Evolutionary conservation across 2,797 vertebrate species (phyloP), one percentile per base, ranked within the genome.

Genomic region (Eulemur coronatus): DNA sequence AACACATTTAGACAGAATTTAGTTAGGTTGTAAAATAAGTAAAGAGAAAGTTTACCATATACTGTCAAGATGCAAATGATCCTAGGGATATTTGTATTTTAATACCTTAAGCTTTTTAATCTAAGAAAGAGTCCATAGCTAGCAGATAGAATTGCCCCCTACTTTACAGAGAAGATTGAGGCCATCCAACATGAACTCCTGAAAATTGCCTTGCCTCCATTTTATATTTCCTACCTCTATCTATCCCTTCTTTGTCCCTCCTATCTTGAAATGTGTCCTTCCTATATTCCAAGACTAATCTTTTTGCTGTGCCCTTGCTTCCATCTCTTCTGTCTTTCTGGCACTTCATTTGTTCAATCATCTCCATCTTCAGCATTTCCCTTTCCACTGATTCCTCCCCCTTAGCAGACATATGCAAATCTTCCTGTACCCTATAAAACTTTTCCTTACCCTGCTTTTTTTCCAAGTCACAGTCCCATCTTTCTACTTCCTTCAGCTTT

Each of bases 41-140:
- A 86, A 30, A 82, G 33, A 76, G 33, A 81, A 93, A 81, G 35
- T 86, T 94, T n/a, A 75, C 22, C 14, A 50, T 26, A 81, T 10
- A 20, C 61, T 94, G 41, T 91, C 59, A 61, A 94, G 96, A 86
- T 95, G 73, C 50, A 96, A 97, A 92, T 79, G 85, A 89, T 15
- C 6, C n/a, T 43, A 43, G 20, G 30, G n/a, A 10, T 63, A 78
- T 84, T 89, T 96, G 41, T 84, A 70, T 85, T 97, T 91, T 89
- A 97, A 95, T 81, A 84, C 2, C 4, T 75, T 87, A 95, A 93
- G 20, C 11, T 33, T 78, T 96, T 96, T 96, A 89, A 91, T 91
- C 38, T 88, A 86, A 67, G 22, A 76, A 75, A 35, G 35, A 78
- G 24, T 46, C n/a, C 5, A 81, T 41, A 92, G 55, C 0, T 67